A percentile compares a stretch with the other conserved stretches of the same genome.
Evolutionary conservation across 1,140 invertebrate species (phyloP).

Genomic region (Helicoverpa zea): DNA sequence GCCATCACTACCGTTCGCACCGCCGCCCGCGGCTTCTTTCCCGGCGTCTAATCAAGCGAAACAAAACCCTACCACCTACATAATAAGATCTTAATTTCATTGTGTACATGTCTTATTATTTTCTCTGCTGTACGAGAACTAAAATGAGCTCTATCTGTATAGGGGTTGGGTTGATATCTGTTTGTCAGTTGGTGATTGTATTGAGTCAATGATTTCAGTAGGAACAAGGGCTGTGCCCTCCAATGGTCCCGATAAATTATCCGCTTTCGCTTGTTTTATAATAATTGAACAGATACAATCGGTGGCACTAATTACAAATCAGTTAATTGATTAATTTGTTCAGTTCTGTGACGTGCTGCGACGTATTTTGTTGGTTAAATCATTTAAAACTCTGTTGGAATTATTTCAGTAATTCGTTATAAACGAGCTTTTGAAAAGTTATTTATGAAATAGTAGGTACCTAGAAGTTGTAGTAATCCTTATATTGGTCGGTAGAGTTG

Average conservation of each 20-base stretch:
- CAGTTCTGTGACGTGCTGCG: neutral
- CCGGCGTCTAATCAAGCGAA: slow-evolving; percentile 46
- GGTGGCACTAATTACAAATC: slow-evolving; percentile 28
- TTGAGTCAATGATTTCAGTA: slow-evolving; percentile 62
- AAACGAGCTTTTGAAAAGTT: no score
- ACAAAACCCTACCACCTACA: slow-evolving; percentile 56
- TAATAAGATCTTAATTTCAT: slow-evolving; percentile 62
- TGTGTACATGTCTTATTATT: slow-evolving; percentile 48
- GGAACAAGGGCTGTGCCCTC: slow-evolving; percentile 55
- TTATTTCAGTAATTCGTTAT: neutral
- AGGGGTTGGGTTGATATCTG: slow-evolving; percentile 39
- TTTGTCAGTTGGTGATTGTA: slow-evolving; percentile 30
- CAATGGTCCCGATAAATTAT: slow-evolving; percentile 56
- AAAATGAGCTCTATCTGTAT: slow-evolving; percentile 46
- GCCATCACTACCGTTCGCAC: slow-evolving; percentile 55
- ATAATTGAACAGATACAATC: slow-evolving; percentile 54
- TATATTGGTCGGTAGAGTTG: no score
- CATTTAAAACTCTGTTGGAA: neutral
- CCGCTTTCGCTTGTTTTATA: slow-evolving; percentile 55
- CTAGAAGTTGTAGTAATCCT: no score
- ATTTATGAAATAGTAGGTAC: no score
- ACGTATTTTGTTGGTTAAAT: neutral
- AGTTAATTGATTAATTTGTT: slow-evolving; percentile 38
- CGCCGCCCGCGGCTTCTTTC: slow-evolving; percentile 58
- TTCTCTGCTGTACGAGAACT: slow-evolving; percentile 25